These are phyloP conservation scores for Marisa cornuarietis DNA, from an alignment of 1,140 invertebrate genomes.

Conservation along the genomic window DNA sequence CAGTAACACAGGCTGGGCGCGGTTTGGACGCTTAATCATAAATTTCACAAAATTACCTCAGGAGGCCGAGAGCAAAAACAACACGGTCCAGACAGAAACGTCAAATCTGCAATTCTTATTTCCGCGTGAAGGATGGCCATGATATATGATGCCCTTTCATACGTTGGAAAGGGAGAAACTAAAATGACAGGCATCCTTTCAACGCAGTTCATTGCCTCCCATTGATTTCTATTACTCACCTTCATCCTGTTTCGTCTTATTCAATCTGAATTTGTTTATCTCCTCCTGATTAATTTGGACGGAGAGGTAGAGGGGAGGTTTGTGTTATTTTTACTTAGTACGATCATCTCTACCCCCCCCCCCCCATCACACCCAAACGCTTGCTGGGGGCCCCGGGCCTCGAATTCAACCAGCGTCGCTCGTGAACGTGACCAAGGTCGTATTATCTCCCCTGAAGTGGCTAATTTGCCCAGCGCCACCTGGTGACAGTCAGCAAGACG, in stretches of 20 bases:
- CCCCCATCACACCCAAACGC: too few relatives aligned
- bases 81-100: too few relatives aligned
- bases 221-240: neutral
- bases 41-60: too few relatives aligned
- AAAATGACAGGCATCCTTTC: too few relatives aligned
- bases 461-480: slow-evolving; percentile 19
- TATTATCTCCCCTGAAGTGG: slow-evolving; percentile 4
- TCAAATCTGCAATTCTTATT: too few relatives aligned
- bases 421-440: neutral
- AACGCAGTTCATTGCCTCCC: neutral
- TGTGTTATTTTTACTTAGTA: neutral
- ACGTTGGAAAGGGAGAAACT: too few relatives aligned
- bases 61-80: too few relatives aligned
- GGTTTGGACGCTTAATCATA: too few relatives aligned
- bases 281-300: neutral
- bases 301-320: neutral
- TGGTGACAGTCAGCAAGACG: slow-evolving; percentile 13
- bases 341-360: too few relatives aligned
- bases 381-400: neutral
- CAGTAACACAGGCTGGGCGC: too few relatives aligned
- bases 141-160: too few relatives aligned
- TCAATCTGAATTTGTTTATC: neutral
- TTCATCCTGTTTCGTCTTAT: neutral
- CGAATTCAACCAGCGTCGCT: neutral
- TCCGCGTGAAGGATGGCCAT: too few relatives aligned